phyloP scores from a whole-genome alignment of 1,140 invertebrate species.

The Hydropsyche tenuis region DNA sequence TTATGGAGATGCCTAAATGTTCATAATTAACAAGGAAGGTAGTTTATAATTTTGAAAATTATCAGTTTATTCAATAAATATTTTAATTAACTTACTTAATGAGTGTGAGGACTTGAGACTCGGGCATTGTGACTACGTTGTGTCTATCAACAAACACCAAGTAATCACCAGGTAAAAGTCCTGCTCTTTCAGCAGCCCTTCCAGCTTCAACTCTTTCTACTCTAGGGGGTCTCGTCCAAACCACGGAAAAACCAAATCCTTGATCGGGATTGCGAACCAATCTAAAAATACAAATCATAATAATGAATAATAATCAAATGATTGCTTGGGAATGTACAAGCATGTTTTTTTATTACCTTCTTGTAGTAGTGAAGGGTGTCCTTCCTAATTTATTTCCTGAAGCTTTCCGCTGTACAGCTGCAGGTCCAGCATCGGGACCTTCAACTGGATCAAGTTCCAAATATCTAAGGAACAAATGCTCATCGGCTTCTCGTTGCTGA shows the following conservation, averaged over 20 bases:
- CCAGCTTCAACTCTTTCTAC: constrained; percentile 85
- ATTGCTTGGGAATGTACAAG: no score
- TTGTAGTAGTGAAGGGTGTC: constrained; percentile 83
- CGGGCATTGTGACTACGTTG: constrained; percentile 81
- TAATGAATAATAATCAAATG: no score
- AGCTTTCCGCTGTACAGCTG: constrained; percentile 59
- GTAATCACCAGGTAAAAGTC: constrained; percentile 81
- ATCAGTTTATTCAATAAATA: not conserved
- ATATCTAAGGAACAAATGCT: constrained; percentile 77
- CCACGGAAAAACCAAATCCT: constrained; percentile 87
- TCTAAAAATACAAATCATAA: constrained; percentile 50
- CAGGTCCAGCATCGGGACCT: constrained; percentile 64
- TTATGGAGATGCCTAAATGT: no score
- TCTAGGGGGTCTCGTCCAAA: constrained; percentile 88
- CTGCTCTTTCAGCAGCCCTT: constrained; percentile 80
- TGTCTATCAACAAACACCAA: constrained; percentile 85
- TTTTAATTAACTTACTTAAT: constrained; percentile 69
- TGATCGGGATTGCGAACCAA: constrained; percentile 65
- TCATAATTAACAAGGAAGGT: no score
- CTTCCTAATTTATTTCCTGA: constrained; percentile 68
- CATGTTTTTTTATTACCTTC: constrained; percentile 60
- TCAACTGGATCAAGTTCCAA: constrained; percentile 77
- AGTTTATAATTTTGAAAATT: no score
- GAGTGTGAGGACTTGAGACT: constrained; percentile 80
- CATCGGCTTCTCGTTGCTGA: constrained; percentile 71